These are phyloP conservation scores for Hephaestus fuliginosus DNA, from an alignment of 2,797 vertebrate species.

Conservation along the genomic window DNA sequence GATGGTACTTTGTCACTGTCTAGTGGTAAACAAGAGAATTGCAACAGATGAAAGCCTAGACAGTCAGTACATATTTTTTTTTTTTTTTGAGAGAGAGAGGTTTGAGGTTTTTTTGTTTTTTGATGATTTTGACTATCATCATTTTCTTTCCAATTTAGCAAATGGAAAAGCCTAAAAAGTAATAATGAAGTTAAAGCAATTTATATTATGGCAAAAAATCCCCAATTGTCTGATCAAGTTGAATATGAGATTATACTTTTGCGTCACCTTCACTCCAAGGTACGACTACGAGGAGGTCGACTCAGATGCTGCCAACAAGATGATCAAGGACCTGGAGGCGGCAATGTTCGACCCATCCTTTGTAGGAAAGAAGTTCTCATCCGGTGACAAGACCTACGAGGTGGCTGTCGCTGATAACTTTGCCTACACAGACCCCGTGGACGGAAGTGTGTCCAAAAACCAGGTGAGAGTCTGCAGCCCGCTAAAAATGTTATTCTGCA, in stretches of 20 bases:
- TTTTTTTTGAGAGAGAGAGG: neutral
- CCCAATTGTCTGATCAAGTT: neutral
- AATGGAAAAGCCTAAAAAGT: neutral
- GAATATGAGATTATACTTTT: neutral
- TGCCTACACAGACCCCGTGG: conserved; percentile 95
- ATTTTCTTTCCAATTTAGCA: neutral
- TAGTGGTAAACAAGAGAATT: conserved; percentile 56
- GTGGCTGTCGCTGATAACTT: conserved; percentile 96
- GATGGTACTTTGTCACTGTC: conserved; percentile 37
- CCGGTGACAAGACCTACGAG: conserved; percentile 91
- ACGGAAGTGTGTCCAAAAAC: conserved; percentile 95
- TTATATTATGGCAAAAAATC: neutral
- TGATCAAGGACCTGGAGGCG: conserved; percentile 94
- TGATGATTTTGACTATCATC: neutral
- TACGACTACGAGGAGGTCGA: conserved; percentile 99
- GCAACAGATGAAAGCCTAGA: neutral
- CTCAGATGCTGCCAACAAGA: conserved; percentile 93
- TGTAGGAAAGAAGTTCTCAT: conserved; percentile 91
- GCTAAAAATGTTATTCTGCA: too few relatives aligned
- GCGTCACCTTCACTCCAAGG: conserved; percentile 72
- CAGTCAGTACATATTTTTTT: neutral
- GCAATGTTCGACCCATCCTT: conserved; percentile 93
- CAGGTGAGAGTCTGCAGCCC: conserved; percentile 85
- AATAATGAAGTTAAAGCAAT: neutral
- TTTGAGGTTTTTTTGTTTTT: neutral